Evolutionary conservation across 2,113 vertebrate genomes (phyloP).

Genomic region (Vireo altiloquus): DNA sequence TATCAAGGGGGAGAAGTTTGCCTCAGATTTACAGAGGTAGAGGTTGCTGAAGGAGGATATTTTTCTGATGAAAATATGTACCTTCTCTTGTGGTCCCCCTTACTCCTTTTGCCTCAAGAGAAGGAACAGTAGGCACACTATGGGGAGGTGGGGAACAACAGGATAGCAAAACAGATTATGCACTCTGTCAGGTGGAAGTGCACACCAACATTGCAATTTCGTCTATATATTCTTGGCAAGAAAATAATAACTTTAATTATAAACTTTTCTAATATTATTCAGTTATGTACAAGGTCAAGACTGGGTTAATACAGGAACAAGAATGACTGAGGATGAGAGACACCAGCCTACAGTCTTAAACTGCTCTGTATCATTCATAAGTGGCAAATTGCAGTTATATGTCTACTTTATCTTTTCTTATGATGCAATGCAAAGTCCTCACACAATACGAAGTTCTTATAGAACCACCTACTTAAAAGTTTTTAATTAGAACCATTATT

Average conservation of each 20-base stretch:
- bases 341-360: neutral
- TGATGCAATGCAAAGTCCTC: neutral
- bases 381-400: neutral
- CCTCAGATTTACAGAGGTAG: neutral
- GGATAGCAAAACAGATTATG: neutral
- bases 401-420: neutral
- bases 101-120: neutral
- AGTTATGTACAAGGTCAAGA: neutral
- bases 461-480: neutral
- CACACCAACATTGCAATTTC: neutral
- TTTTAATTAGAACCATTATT: neutral
- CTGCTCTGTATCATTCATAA: neutral
- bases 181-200: neutral
- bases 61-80: neutral
- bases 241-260: neutral
- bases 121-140: neutral
- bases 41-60: neutral
- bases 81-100: neutral
- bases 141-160: accelerated
- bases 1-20: neutral
- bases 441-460: neutral
- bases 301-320: neutral
- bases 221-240: neutral
- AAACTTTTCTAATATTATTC: neutral
- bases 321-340: neutral